Evolutionary conservation across 2,797 vertebrate species (phyloP).

Genomic region (Clarias laeviceps): DNA sequence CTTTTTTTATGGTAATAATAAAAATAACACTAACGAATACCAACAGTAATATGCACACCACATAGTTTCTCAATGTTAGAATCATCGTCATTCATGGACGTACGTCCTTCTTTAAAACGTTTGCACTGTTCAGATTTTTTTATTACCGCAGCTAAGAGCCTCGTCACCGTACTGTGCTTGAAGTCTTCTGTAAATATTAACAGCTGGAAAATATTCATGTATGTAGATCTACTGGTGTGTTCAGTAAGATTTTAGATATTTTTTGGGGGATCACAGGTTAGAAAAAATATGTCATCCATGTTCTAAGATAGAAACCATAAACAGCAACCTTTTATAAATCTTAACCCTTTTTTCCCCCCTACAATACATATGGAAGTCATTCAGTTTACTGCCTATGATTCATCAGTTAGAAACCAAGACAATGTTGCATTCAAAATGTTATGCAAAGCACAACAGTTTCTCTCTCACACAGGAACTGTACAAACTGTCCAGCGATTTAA

Average conservation of each 20-base stretch:
- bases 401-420: not conserved
- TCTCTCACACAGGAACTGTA: not conserved
- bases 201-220: too few species aligned
- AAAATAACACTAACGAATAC: not conserved
- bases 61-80: not conserved
- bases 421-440: constrained; percentile 1
- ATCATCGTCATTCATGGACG: not conserved
- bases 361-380: not conserved
- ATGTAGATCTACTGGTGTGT: too few species aligned
- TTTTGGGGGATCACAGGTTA: too few species aligned
- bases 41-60: not conserved
- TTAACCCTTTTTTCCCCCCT: not conserved
- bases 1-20: not conserved
- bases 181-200: too few species aligned
- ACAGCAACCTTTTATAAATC: not conserved
- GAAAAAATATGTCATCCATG: too few species aligned
- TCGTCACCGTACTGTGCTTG: too few species aligned
- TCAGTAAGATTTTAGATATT: too few species aligned
- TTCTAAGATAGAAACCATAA: too few species aligned
- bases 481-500: not conserved
- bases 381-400: not conserved
- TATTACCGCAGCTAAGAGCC: not conserved
- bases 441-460: constrained; percentile 5
- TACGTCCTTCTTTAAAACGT: too few species aligned
- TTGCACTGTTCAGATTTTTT: too few species aligned